Base-by-base conservation (phyloP, 2,113 vertebrate genomes). In the Orycteropus afer region DNA sequence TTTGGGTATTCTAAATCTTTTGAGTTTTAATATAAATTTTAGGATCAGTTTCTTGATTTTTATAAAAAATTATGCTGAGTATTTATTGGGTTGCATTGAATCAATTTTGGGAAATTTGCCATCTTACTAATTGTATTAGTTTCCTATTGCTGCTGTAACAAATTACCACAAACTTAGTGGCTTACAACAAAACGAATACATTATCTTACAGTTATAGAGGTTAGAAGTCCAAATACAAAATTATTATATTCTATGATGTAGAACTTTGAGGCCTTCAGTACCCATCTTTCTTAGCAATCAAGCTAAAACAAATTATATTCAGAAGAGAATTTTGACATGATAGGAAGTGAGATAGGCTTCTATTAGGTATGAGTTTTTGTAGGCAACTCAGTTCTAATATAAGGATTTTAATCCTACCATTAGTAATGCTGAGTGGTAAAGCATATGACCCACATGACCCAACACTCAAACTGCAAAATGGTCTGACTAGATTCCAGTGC, bases 1-100 rank as follows among this genome's bases (percentile, higher is more conserved):
- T 93, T 71, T 32, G 78, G 61, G 29, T 53, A 63, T 47, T 57
- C 6, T 51, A 61, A 17, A 9, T n/a, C 25, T 10, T 89, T 89
- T 77, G 17, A 32, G 42, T n/a, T 65, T 91, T 32, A 7, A 45
- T 78, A 29, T 89, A n/a, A 63, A 84, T 79, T 93, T 93, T 93
- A 84, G 63, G 18, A 88, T 88, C 15, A 65, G 27, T 11, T 83
- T 77, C 23, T 55, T 40, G 82, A 80, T 82, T 78, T 92, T 81
- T 83, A n/a, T 32, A 59, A 61, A 65, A 71, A 80, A 29, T 49
- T 14, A 69, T 65, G 7, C 32, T 65, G 45, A n/a, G 27, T 57
- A 57, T 93, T 86, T 69, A 55, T 18, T n/a, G 45, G 5, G 82
- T 95, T 83, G 69, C 90, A 13, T 45, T 74, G 37, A 84, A 65